A percentile compares a stretch with the other conserved stretches of the same genome.
phyloP scores from a whole-genome alignment of 2,888 invertebrate species.

The Subacronicta megacephala region DNA sequence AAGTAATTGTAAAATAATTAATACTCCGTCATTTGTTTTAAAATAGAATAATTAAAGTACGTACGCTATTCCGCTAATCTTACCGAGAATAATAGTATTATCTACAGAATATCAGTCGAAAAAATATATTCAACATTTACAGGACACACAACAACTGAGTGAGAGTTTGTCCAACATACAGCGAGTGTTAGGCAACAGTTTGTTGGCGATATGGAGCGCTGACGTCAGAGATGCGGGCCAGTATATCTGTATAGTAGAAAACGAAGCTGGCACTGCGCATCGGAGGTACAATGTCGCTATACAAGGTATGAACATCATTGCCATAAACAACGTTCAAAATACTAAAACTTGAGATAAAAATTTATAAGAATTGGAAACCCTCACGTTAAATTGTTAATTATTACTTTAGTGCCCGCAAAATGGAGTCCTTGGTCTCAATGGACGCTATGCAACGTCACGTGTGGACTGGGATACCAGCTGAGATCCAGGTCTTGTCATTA shows the following conservation, averaged over 20 bases:
- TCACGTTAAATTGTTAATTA: not conserved
- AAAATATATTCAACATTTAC: too few species aligned
- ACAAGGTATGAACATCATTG: slow-evolving; percentile 63
- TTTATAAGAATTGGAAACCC: too few species aligned
- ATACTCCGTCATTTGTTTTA: too few species aligned
- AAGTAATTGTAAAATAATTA: too few species aligned
- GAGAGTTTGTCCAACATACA: slow-evolving; percentile 69
- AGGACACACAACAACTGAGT: slow-evolving; percentile 76
- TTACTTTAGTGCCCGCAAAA: slow-evolving; percentile 82
- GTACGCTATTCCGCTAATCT: too few species aligned
- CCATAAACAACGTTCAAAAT: too few species aligned
- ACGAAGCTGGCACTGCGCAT: slow-evolving; percentile 84
- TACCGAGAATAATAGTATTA: too few species aligned
- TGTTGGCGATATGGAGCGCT: slow-evolving; percentile 82
- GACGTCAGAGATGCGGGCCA: slow-evolving; percentile 85
- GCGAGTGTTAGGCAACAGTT: slow-evolving; percentile 74
- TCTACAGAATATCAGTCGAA: too few species aligned
- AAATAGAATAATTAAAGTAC: too few species aligned
- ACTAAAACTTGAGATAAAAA: too few species aligned
- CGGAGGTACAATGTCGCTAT: slow-evolving; percentile 76
- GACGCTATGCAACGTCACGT: slow-evolving; percentile 84
- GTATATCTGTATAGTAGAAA: slow-evolving; percentile 90
- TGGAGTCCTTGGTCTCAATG: slow-evolving; percentile 85
- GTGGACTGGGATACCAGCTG: slow-evolving; percentile 80
- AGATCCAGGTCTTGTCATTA: slow-evolving; percentile 77